Percentiles rank a stretch among this genome's conserved stretches.
These are phyloP conservation scores for Germaria angustata DNA, from an alignment of 2,888 invertebrate genomes.

Conservation along the genomic window DNA sequence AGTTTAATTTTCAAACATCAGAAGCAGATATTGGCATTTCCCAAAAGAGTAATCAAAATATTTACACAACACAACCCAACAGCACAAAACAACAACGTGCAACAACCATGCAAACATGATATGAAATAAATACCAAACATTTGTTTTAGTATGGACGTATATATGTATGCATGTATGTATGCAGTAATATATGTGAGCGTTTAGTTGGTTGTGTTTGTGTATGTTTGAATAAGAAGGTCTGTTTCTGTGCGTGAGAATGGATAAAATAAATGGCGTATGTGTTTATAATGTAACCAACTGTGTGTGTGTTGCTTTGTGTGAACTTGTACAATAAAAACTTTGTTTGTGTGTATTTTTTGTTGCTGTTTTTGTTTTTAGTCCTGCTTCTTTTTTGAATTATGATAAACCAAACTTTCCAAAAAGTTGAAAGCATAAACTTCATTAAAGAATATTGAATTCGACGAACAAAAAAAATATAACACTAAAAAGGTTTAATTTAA, in stretches of 20 bases:
- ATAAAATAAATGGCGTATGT: background rate
- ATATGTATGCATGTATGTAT: background rate
- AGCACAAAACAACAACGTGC: background rate
- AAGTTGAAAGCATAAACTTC: conserved; percentile 48
- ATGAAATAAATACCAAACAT: conserved; percentile 33
- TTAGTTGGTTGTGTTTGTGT: too few species aligned
- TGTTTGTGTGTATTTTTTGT: background rate
- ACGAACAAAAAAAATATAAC: background rate
- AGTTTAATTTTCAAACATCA: conserved; percentile 51
- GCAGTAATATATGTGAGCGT: too few species aligned
- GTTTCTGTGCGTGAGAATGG: background rate
- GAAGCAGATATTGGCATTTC: conserved; percentile 53
- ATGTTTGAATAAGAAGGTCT: background rate
- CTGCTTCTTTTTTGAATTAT: conserved; percentile 29
- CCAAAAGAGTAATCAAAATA: conserved; percentile 63
- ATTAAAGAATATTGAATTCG: conserved; percentile 47
- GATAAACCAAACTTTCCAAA: conserved; percentile 48
- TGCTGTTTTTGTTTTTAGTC: background rate
- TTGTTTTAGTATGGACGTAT: background rate
- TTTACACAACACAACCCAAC: conserved; percentile 31
- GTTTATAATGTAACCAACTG: background rate
- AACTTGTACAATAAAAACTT: background rate
- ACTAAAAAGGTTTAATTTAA: conserved; percentile 51
- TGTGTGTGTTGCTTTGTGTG: background rate
- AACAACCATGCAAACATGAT: conserved; percentile 34